A percentile compares a stretch with the other conserved stretches of the same genome.
phyloP scores from a whole-genome alignment of 2,888 invertebrate species.

The Plemyria rubiginata region DNA sequence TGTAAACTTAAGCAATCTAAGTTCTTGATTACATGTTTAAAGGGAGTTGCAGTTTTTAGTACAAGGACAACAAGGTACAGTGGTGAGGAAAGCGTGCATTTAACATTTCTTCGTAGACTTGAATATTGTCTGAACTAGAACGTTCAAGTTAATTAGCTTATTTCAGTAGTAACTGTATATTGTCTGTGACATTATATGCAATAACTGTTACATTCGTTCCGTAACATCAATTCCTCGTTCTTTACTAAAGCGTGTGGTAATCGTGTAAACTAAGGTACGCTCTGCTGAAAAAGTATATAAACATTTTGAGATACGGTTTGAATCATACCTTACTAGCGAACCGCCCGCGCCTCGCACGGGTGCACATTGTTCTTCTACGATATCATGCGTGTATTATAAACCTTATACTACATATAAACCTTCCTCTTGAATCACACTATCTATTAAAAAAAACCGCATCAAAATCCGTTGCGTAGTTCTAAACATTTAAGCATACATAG shows the following conservation, averaged over 20 bases:
- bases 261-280: constrained; percentile 31
- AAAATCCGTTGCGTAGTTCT: too few relatives aligned
- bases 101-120: constrained; percentile 21
- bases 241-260: constrained; percentile 55
- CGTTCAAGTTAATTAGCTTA: constrained; percentile 22
- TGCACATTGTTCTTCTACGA: too few relatives aligned
- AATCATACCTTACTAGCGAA: too few relatives aligned
- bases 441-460: too few relatives aligned
- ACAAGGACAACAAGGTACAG: constrained; percentile 34
- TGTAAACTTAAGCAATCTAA: constrained; percentile 31
- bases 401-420: too few relatives aligned
- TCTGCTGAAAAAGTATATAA: not conserved
- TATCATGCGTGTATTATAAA: too few relatives aligned
- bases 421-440: too few relatives aligned
- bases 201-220: constrained; percentile 78
- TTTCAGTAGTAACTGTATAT: constrained; percentile 18
- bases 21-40: constrained; percentile 14
- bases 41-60: constrained; percentile 16
- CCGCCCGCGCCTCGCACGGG: too few relatives aligned
- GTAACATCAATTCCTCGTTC: constrained; percentile 69
- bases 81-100: constrained; percentile 18
- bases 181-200: constrained; percentile 50
- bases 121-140: constrained; percentile 27
- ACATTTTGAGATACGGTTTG: not conserved
- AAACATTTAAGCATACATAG: too few relatives aligned